Conservation (phyloP, 2,113 vertebrate species). For the Loxodonta africana region DNA sequence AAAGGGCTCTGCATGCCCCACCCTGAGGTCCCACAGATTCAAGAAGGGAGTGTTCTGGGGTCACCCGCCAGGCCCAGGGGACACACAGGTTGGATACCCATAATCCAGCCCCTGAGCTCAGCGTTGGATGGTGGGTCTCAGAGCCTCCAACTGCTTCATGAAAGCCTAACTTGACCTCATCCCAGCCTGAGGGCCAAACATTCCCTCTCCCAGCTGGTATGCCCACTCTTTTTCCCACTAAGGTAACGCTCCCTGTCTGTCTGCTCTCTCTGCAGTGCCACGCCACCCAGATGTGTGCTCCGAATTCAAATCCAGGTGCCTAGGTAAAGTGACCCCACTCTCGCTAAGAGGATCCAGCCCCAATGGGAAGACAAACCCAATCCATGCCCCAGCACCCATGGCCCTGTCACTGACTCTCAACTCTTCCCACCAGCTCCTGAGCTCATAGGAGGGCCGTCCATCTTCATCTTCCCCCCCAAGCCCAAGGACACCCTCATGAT, state of each 20-base stretch:
- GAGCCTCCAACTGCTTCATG: too few relatives aligned
- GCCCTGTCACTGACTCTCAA: not conserved
- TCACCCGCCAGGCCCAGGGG: accelerated
- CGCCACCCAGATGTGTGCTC: too few relatives aligned
- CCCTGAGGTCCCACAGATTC: not conserved
- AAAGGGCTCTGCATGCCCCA: not conserved
- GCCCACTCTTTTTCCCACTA: accelerated
- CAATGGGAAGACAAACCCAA: not conserved
- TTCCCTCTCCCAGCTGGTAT: accelerated
- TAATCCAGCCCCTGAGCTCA: too few relatives aligned
- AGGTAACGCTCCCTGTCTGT: not conserved
- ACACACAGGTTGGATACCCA: accelerated
- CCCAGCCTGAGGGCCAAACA: accelerated
- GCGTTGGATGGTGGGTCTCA: not conserved
- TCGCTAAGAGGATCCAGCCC: accelerated
- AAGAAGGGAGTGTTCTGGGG: accelerated
- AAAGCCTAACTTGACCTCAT: not conserved
- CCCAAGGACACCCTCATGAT: conserved; percentile 70
- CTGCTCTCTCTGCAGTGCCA: not conserved
- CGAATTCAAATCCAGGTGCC: not conserved
- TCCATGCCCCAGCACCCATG: accelerated
- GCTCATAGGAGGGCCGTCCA: accelerated
- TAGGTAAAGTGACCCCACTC: not conserved
- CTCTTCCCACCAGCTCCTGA: not conserved
- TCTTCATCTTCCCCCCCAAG: conserved; percentile 75